phyloP scores from a whole-genome alignment of 2,113 vertebrate genomes.

The Corynorhinus townsendii region DNA sequence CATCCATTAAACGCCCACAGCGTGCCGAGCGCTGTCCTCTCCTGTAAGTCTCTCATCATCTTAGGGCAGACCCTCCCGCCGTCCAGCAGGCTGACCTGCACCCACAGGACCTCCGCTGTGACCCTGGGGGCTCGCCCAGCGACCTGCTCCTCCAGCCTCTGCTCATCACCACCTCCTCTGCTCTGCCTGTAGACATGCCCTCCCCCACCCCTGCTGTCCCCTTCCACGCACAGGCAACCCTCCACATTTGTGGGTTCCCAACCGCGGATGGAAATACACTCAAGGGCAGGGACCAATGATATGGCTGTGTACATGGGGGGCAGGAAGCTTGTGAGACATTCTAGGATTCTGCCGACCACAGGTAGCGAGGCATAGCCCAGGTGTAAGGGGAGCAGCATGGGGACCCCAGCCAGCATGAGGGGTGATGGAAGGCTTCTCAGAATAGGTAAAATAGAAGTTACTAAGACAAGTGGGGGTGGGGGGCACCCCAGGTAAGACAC shows the following conservation, averaged over 20 bases:
- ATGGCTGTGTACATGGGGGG: not conserved
- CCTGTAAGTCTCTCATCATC: not conserved
- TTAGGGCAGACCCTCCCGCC: fast-evolving
- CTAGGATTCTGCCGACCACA: not conserved
- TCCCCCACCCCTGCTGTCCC: fast-evolving
- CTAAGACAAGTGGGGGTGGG: too few relatives aligned
- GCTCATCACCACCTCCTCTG: not conserved
- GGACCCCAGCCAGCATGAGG: not conserved
- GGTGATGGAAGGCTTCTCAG: not conserved
- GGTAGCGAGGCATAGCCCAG: not conserved
- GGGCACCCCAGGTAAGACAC: not conserved
- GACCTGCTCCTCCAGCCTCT: too few relatives aligned
- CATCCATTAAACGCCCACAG: fast-evolving
- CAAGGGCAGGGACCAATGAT: not conserved
- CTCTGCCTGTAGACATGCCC: not conserved
- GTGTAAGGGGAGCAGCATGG: not conserved
- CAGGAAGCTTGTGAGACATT: not conserved
- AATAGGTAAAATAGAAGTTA: not conserved
- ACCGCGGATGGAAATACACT: not conserved
- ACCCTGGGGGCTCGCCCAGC: not conserved
- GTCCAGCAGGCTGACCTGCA: not conserved
- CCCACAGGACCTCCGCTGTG: not conserved
- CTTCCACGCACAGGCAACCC: not conserved
- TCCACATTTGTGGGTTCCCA: not conserved
- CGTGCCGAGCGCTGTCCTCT: not conserved